phyloP scores from a whole-genome alignment of 2,797 vertebrate genomes.

The Zalophus californianus region DNA sequence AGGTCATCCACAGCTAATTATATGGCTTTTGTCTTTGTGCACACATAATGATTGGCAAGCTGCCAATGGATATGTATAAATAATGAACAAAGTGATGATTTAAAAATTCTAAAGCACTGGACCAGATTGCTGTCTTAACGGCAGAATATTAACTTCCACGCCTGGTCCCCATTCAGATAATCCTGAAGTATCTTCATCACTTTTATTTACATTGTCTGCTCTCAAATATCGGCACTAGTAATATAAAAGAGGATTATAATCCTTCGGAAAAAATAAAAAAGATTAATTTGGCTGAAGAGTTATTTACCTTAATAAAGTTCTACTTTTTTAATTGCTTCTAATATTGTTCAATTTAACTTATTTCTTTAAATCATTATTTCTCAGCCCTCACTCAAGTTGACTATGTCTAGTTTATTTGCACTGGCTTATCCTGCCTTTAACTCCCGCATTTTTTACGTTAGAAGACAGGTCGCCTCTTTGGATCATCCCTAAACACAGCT shows the following conservation, averaged over 20 bases:
- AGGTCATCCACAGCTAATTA: conserved; percentile 77
- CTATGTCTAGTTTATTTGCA: neutral
- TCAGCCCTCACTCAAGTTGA: neutral
- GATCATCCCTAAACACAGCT: neutral
- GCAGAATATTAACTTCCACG: conserved; percentile 72
- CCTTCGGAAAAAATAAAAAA: neutral
- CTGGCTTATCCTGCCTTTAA: neutral
- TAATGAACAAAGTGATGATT: conserved; percentile 75
- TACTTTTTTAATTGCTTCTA: neutral
- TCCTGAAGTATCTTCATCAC: conserved; percentile 22
- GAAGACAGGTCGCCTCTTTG: neutral
- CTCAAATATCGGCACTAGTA: conserved; percentile 57
- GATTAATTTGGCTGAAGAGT: neutral
- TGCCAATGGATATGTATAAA: conserved; percentile 76
- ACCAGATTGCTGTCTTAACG: conserved; percentile 28
- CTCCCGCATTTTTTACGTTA: neutral
- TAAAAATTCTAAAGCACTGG: conserved; percentile 64
- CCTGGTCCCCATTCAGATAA: conserved; percentile 67
- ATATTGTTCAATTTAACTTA: neutral
- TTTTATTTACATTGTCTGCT: conserved; percentile 20
- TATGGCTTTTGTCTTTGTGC: conserved; percentile 74
- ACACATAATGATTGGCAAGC: conserved; percentile 77
- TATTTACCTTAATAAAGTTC: neutral
- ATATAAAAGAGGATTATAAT: conserved; percentile 24
- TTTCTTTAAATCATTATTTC: neutral